Percentiles rank a stretch among this genome's conserved stretches.
Evolutionary conservation across 2,888 invertebrate genomes (phyloP).

Genomic region (Leptogaster cylindrica): DNA sequence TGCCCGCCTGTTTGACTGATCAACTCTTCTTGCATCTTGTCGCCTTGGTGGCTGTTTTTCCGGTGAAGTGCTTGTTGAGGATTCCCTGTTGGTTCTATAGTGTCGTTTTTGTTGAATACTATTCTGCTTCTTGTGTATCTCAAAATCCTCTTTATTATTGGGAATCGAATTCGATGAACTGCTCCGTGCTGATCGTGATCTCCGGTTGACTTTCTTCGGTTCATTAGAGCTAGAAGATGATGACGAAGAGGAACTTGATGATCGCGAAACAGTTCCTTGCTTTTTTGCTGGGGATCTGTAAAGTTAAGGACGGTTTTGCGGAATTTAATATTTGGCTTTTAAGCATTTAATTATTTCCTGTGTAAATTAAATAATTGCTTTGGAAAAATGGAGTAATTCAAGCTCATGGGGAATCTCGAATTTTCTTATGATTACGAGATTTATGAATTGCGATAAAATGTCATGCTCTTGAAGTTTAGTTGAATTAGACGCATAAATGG

Average conservation of each 20-base stretch:
- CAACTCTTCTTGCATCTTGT: slow-evolving; percentile 50
- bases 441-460: too few species aligned
- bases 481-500: too few species aligned
- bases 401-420: too few species aligned
- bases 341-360: too few species aligned
- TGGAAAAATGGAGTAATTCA: too few species aligned
- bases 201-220: slow-evolving; percentile 59
- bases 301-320: slow-evolving; percentile 10
- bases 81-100: slow-evolving; percentile 85
- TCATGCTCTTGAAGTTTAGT: too few species aligned
- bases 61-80: slow-evolving; percentile 68
- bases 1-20: slow-evolving; percentile 51
- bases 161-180: slow-evolving; percentile 58
- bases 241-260: slow-evolving; percentile 54
- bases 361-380: too few species aligned
- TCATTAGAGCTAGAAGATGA: slow-evolving; percentile 53
- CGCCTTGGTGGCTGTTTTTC: slow-evolving; percentile 52
- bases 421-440: too few species aligned
- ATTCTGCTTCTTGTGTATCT: slow-evolving; percentile 77
- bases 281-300: slow-evolving; percentile 53
- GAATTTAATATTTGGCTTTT: slow-evolving; percentile 2
- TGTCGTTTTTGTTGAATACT: slow-evolving; percentile 87
- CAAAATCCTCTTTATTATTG: slow-evolving; percentile 68
- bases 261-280: slow-evolving; percentile 50
- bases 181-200: slow-evolving; percentile 58